Evolutionary conservation across 2,888 invertebrate species (phyloP).

Genomic region (Piscicola geometra): DNA sequence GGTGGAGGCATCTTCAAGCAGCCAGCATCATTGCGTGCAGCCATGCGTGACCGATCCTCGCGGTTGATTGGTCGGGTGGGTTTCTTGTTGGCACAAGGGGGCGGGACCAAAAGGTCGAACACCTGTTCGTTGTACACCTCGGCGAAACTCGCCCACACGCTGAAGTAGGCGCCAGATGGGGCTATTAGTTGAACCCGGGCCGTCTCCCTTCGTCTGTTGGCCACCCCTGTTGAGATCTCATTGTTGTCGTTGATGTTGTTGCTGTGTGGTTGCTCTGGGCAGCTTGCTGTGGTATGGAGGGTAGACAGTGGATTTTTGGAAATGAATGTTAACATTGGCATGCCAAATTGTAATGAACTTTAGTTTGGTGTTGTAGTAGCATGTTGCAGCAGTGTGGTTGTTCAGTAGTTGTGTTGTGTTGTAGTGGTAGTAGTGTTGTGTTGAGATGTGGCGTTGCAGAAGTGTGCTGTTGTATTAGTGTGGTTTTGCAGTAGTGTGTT

Average conservation of each 20-base stretch:
- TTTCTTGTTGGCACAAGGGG: conserved; percentile 42
- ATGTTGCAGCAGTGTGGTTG: no score
- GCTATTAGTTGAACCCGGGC: conserved; percentile 42
- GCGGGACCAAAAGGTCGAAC: conserved; percentile 70
- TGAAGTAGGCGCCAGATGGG: conserved; percentile 49
- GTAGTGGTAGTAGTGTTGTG: no score
- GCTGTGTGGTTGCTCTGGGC: neutral
- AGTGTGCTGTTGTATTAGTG: no score
- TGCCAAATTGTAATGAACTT: no score
- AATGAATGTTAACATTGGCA: no score
- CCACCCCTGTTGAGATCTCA: conserved; percentile 38
- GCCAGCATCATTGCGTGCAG: conserved; percentile 37
- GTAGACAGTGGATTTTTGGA: no score
- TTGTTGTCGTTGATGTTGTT: neutral
- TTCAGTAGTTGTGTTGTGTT: neutral
- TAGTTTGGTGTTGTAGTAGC: no score
- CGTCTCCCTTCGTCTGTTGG: conserved; percentile 49
- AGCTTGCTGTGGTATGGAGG: neutral
- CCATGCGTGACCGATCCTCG: neutral
- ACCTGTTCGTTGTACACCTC: conserved; percentile 86
- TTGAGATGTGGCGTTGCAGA: no score
- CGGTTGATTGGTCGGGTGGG: neutral
- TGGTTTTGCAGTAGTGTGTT: no score
- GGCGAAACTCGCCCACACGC: conserved; percentile 77
- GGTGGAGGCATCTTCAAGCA: conserved; percentile 47